These are phyloP conservation scores for Amphipyra berbera DNA, from an alignment of 2,888 invertebrate genomes.

Conservation along the genomic window DNA sequence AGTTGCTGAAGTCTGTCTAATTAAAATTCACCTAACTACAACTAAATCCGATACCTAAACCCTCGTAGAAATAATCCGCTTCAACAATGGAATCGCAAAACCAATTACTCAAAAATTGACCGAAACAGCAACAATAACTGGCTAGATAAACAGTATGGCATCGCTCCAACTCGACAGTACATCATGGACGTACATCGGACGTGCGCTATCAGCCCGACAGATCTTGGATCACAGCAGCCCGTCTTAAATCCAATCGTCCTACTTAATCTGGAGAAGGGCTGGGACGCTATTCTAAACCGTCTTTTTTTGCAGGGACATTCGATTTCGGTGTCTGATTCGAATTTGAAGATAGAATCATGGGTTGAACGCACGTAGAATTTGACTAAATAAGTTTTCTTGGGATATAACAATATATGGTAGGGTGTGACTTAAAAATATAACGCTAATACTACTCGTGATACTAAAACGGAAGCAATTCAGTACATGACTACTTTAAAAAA, in stretches of 20 bases:
- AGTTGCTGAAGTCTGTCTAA: too few relatives aligned
- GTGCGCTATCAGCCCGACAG: slow-evolving; percentile 48
- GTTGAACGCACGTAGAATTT: slow-evolving; percentile 10
- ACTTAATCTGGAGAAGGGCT: slow-evolving; percentile 49
- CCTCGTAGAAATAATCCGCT: slow-evolving; percentile 9
- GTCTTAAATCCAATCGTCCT: slow-evolving; percentile 56
- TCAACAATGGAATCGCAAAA: slow-evolving; percentile 28
- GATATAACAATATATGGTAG: background rate
- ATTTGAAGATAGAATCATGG: slow-evolving; percentile 25
- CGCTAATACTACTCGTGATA: too few relatives aligned
- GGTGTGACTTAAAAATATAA: too few relatives aligned
- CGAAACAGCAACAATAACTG: slow-evolving; percentile 29
- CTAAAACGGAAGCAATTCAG: too few relatives aligned
- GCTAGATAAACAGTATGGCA: slow-evolving; percentile 48
- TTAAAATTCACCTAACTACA: background rate
- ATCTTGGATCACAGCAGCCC: slow-evolving; percentile 44
- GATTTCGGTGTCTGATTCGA: slow-evolving; percentile 22
- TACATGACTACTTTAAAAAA: too few relatives aligned
- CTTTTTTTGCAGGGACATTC: slow-evolving; percentile 30
- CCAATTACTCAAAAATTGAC: slow-evolving; percentile 43
- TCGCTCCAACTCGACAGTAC: slow-evolving; percentile 40
- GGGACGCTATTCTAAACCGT: slow-evolving; percentile 30
- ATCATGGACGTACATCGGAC: slow-evolving; percentile 43
- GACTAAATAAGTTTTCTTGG: background rate
- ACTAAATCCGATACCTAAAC: slow-evolving; percentile 1